Evolutionary conservation across 92 coral and sea anemone genomes (phyloP), one percentile per base, ranked within the genome.

Genomic region (Blastomussa wellsi): DNA sequence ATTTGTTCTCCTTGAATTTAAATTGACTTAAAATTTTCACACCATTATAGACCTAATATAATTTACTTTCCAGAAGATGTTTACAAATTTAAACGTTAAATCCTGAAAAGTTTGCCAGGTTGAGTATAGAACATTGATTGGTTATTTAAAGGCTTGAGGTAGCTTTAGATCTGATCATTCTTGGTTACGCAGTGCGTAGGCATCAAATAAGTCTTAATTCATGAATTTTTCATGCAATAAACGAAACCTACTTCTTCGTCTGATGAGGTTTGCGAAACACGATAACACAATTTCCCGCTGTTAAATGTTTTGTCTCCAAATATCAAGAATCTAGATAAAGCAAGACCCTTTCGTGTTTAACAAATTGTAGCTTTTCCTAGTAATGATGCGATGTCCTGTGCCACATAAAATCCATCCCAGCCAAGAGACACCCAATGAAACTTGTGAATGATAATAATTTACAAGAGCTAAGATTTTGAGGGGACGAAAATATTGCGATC

Each of bases 251-350:
- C 68, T 83, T 29, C 80, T 83, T 20, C 59, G 20, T 42, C 35
- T 15, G 42, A 82, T 72, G 53, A 73, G 86, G 86, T 73, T 44
- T 39, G 38, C 79, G 39, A 72, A 59, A 74, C 33, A 57, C 0
- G 80, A 83, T 74, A 83, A 55, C 53, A 62, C 73, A 74, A 74
- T 42, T 83, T 31, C 87, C 80, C 71, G 65, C 81, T 74, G 87
- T 60, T 83, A 16, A 31, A 74, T 83, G 81, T 83, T 83, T 83
- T 41, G 87, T 41, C 74, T 83, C 35, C 60, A 19, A 8, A 13
- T 72, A 38, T 66, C 72, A 53, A 41, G 38, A 29, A 36, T 73
- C 49, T 72, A 72, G 60, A 74, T 74, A 83, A 38, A 69, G 20
- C 77, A 9, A 44, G 33, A 17, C 36, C 26, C 35, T 74, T 73